Evolutionary conservation across 2,797 vertebrate genomes (phyloP).

Genomic region (Ptychobarbus kaznakovi): DNA sequence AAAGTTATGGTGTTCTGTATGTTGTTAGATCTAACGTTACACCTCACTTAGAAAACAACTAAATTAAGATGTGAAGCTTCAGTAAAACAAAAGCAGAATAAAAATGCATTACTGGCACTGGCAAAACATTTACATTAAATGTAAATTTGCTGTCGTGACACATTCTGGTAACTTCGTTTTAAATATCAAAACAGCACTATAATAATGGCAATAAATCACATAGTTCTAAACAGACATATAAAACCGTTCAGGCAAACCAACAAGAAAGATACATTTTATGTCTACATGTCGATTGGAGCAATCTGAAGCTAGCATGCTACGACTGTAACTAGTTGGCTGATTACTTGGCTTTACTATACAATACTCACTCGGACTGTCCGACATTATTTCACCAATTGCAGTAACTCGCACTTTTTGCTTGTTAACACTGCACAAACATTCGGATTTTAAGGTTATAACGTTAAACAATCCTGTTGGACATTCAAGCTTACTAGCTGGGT

Average conservation of each 20-base stretch:
- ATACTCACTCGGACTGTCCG: conserved; percentile 51
- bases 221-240: neutral
- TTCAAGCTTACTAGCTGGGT: neutral
- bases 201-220: neutral
- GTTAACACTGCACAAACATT: neutral
- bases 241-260: neutral
- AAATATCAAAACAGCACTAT: neutral
- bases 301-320: conserved; percentile 4
- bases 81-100: neutral
- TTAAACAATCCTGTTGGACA: neutral
- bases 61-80: neutral
- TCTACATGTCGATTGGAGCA: too few species aligned
- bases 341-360: neutral
- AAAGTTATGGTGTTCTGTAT: neutral
- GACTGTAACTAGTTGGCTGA: conserved; percentile 3
- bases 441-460: neutral
- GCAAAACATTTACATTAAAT: neutral
- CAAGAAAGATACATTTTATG: neutral
- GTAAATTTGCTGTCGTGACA: neutral
- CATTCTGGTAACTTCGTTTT: neutral
- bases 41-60: neutral
- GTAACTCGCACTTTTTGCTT: conserved; percentile 1
- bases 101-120: neutral
- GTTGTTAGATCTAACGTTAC: neutral
- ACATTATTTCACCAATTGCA: conserved; percentile 25